Evolutionary conservation across 2,113 vertebrate species (phyloP), one percentile per base, ranked within the genome.

Genomic region (Halichoeres trimaculatus): DNA sequence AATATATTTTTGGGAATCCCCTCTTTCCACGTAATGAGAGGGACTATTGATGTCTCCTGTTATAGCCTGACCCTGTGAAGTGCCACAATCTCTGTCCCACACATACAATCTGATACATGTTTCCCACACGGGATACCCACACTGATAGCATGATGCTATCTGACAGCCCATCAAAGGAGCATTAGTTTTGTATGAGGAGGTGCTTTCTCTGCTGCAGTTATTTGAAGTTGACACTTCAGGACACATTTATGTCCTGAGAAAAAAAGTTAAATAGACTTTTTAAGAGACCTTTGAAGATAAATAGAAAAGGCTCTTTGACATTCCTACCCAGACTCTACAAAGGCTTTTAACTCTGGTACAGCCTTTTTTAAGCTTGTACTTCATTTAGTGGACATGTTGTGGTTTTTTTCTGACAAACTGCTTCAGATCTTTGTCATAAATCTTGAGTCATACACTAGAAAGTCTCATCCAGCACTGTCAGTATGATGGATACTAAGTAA

Each of bases 151-250:
- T 62, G 43, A 34, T 26, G 56, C 65, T 64, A 57, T 87, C 86
- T 87, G 48, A 24, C 47, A 30, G 74, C 22, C 72, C 53, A 78
- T 89, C 79, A 82, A 69, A 70, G 79, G 65, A n/a, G 64, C 81
- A 86, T 83, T 88, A 83, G 76, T 69, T 67, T n/a, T 22, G 43
- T 10, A 35, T 68, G 70, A 70, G 40, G 61, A 61, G 60, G 55
- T 38, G 62, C 19, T 67, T 70, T 62, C 60, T 74, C 48, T 36
- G 71, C 60, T 54, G 5, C 26, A 13, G 10, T 38, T 81, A 36
- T 83, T 80, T 90, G 70, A 80, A 82, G 68, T 70, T 0, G 10
- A 57, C 38, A 67, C 56, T 61, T 43, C 5, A 17, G 62, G 64
- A 74, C 43, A 62, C 26, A 56, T 83, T 83, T 62, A 83, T 70